Base-by-base conservation (phyloP, 2,113 vertebrate species). In the Eublepharis macularius region DNA sequence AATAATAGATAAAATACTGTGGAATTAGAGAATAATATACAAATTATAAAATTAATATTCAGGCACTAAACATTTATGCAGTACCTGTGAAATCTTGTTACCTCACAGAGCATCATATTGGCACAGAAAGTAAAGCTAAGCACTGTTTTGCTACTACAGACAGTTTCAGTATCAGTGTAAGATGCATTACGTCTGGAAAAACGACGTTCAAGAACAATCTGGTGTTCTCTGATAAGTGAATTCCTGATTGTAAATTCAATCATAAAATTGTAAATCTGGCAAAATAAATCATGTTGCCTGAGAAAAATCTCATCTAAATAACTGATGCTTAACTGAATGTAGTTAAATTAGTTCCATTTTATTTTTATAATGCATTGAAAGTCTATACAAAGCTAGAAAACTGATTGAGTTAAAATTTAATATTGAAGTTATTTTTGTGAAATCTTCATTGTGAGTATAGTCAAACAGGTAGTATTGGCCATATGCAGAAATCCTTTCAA, bases 361-460 rank as follows among this genome's bases (percentile, higher is more conserved):
- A 89, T 51, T 90, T 89, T 26, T 83, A 88, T 91, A 63, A 79
- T 87, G 24, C 39, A 84, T 0, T 51, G 34, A 63, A 2, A 81
- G 54, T 41, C 84, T 68, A n/a, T 75, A 90, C n/a, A 75, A 65
- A 81, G 66, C 6, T 75, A 39, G 69, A 82, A 81, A 60, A 12
- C 29, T 80, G 76, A 86, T 78, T 57, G 70, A 80, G 26, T 82
- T 73, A 6, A 43, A 63, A 34, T 69, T 34, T 69, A 63, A 66
- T 60, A 60, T 16, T 26, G 21, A 6, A 2, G 32, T 16, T 60
- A 5, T 80, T 43, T 26, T 65, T 65, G 6, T 32, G 26, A 87
- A 8, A 66, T 86, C 94, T 93, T 34, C n/a, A 87, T 60, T 80
- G 87, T 29, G 87, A 14, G 19, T 85, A 85, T 2, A 79, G 26